Percentiles rank a stretch among this genome's conserved stretches.
Evolutionary conservation across 2,113 vertebrate genomes (phyloP).

Genomic region (Numida meleagris): DNA sequence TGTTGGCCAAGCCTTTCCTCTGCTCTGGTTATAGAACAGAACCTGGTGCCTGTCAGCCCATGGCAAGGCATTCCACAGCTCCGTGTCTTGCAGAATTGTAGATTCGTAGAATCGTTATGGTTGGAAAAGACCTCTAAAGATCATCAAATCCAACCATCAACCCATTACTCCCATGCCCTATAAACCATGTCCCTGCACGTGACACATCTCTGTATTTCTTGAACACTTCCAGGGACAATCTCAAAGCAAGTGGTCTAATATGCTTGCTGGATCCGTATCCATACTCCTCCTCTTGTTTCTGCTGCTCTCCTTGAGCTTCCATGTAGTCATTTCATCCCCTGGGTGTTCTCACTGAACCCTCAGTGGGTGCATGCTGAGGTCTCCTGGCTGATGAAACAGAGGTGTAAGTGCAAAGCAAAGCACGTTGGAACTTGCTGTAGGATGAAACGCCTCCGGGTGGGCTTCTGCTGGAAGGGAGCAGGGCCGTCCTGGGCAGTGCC

Average conservation of each 20-base stretch:
- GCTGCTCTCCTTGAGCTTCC: neutral
- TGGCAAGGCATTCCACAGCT: neutral
- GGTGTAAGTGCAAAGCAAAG: neutral
- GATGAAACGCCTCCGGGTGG: neutral
- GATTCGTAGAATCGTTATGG: neutral
- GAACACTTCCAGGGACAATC: neutral
- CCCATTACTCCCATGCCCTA: neutral
- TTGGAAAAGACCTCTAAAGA: neutral
- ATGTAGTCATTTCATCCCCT: neutral
- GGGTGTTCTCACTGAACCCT: slow-evolving; percentile 10
- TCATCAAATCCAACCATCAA: neutral
- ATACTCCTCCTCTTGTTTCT: neutral
- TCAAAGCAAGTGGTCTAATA: neutral
- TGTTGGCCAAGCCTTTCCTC: neutral
- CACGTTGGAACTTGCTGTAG: neutral
- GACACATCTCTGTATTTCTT: neutral
- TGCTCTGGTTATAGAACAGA: neutral
- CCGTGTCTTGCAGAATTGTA: neutral
- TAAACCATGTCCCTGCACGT: neutral
- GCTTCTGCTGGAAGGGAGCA: neutral
- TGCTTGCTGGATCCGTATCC: neutral
- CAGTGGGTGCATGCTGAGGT: neutral
- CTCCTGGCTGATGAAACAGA: slow-evolving; percentile 43
- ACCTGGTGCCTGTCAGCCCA: neutral
- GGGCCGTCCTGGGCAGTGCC: neutral